Evolutionary conservation across 1,140 invertebrate species (phyloP).

Genomic region (Thaumetopoea pityocampa): DNA sequence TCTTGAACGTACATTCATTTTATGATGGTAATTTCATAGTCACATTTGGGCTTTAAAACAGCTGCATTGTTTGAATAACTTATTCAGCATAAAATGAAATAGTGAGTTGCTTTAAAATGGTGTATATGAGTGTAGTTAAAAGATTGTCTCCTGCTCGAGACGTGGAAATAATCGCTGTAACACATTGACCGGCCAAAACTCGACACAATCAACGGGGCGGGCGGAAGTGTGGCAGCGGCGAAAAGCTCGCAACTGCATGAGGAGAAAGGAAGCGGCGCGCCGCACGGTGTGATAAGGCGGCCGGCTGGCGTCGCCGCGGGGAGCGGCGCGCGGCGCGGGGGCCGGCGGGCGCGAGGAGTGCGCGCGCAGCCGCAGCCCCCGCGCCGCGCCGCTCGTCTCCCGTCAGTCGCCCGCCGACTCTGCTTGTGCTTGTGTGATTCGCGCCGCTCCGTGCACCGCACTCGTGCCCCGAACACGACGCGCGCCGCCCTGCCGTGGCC

Average conservation of each 20-base stretch:
- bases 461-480: conserved; percentile 71
- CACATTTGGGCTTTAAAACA: too few species aligned
- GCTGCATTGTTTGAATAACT: too few species aligned
- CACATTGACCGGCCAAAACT: conserved; percentile 60
- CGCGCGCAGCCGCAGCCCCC: conserved; percentile 54
- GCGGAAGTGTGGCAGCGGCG: conserved; percentile 72
- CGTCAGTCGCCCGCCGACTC: conserved; percentile 70
- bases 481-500: conserved; percentile 69
- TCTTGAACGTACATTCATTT: too few species aligned
- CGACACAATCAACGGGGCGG: conserved; percentile 61
- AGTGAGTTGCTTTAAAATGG: too few species aligned
- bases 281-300: conserved; percentile 69
- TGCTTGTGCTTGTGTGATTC: conserved; percentile 73
- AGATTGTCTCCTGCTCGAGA: conserved; percentile 30
- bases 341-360: conserved; percentile 35
- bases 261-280: conserved; percentile 72
- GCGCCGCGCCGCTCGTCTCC: conserved; percentile 53
- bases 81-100: too few species aligned
- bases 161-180: conserved; percentile 43
- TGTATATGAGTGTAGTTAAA: conserved; percentile 11
- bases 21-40: too few species aligned
- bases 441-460: conserved; percentile 71
- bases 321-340: conserved; percentile 28
- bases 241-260: conserved; percentile 73
- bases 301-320: conserved; percentile 46